Conservation (phyloP, 2,113 vertebrate genomes). For the Takifugu flavidus region DNA sequence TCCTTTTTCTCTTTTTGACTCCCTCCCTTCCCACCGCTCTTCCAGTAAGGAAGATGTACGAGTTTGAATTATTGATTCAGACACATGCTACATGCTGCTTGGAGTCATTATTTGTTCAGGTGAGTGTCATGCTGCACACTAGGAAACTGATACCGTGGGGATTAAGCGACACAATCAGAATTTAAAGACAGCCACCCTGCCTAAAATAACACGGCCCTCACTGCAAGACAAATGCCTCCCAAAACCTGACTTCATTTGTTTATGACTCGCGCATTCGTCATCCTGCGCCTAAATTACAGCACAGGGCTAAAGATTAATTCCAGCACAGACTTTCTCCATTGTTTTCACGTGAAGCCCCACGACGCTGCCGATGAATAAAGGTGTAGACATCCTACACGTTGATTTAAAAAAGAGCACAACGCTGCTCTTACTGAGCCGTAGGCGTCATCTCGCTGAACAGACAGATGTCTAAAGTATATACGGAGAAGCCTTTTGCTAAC, state of each 20-base stretch:
- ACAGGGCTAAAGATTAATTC: slow-evolving; percentile 67
- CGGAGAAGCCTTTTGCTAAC: slow-evolving; percentile 13
- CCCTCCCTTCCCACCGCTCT: slow-evolving; percentile 25
- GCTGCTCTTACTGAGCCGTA: slow-evolving; percentile 30
- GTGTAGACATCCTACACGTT: slow-evolving; percentile 55
- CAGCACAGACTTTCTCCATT: slow-evolving; percentile 53
- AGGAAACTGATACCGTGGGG: slow-evolving; percentile 71
- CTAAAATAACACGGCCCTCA: slow-evolving; percentile 67
- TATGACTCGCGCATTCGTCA: slow-evolving; percentile 71
- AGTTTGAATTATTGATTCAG: slow-evolving; percentile 75
- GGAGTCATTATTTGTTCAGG: slow-evolving; percentile 77
- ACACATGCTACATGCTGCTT: slow-evolving; percentile 71
- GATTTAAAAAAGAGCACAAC: slow-evolving; percentile 1
- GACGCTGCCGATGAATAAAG: slow-evolving; percentile 56
- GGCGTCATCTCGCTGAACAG: slow-evolving; percentile 44
- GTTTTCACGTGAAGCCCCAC: slow-evolving; percentile 52
- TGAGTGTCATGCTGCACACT: slow-evolving; percentile 72
- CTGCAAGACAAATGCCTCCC: slow-evolving; percentile 69
- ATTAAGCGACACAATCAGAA: slow-evolving; percentile 74
- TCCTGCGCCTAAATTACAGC: slow-evolving; percentile 62
- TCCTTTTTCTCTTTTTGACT: slow-evolving; percentile 24
- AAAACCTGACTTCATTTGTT: slow-evolving; percentile 72
- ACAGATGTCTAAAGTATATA: slow-evolving; percentile 42
- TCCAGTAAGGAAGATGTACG: slow-evolving; percentile 74
- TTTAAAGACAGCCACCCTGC: slow-evolving; percentile 71